These are phyloP conservation scores for Oreochromis spilurus DNA, from an alignment of 2,113 vertebrate species.

Conservation along the genomic window DNA sequence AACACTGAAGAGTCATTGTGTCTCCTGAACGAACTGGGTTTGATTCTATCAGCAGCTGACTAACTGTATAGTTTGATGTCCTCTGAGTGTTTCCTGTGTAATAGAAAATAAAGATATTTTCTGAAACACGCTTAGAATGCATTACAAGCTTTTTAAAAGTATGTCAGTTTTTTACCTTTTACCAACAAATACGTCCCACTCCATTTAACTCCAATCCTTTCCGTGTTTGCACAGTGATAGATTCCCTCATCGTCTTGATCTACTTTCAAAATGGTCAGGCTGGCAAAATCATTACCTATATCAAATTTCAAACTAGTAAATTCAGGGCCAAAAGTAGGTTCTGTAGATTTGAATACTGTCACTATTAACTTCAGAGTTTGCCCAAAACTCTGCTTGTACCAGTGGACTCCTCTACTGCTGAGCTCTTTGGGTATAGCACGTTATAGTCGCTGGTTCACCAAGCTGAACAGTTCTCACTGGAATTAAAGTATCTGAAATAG, in stretches of 20 bases:
- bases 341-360: background rate
- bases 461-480: background rate
- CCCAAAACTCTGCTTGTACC: background rate
- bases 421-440: too few species aligned
- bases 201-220: background rate
- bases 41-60: background rate
- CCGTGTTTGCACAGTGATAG: background rate
- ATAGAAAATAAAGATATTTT: background rate
- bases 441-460: background rate
- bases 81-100: background rate
- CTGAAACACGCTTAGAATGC: too few species aligned
- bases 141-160: fast-evolving
- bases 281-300: background rate
- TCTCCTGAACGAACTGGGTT: background rate
- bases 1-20: background rate
- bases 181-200: background rate
- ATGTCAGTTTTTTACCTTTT: background rate
- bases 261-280: background rate
- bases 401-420: background rate
- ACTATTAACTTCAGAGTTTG: background rate
- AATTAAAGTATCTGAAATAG: background rate
- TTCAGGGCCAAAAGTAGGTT: background rate
- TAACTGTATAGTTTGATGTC: background rate
- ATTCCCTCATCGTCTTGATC: background rate
- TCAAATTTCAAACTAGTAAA: background rate